Evolutionary conservation across 1,140 invertebrate species (phyloP).

Genomic region (Rhyzopertha dominica): DNA sequence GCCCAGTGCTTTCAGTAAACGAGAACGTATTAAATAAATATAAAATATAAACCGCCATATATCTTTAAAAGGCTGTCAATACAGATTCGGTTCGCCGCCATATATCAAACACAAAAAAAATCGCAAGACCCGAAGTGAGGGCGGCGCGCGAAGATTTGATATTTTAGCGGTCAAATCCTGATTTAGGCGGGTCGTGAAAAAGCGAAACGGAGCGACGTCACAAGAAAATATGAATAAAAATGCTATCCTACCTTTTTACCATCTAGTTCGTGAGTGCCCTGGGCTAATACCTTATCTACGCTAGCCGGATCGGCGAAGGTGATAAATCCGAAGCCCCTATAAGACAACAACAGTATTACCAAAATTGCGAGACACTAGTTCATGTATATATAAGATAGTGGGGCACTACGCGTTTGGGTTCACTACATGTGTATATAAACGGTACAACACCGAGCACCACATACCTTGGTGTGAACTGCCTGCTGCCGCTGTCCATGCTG

Average conservation of each 20-base stretch:
- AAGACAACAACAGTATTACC: constrained; percentile 53
- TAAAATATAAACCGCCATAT: no score
- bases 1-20: no score
- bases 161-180: no score
- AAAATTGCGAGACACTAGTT: constrained; percentile 15
- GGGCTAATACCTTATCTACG: constrained; percentile 91
- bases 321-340: constrained; percentile 96
- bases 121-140: no score
- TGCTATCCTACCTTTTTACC: constrained; percentile 80
- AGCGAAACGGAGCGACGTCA: constrained; percentile 5
- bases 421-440: constrained; percentile 25
- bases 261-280: constrained; percentile 90
- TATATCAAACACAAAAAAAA: no score
- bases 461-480: constrained; percentile 43
- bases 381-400: constrained; percentile 20
- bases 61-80: no score
- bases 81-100: no score
- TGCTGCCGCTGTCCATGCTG: constrained; percentile 39
- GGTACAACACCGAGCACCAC: constrained; percentile 30
- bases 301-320: constrained; percentile 89
- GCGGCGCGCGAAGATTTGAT: no score
- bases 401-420: constrained; percentile 28
- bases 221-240: constrained; percentile 22
- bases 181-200: no score
- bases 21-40: no score